Percentiles rank a stretch among this genome's conserved stretches.
These are phyloP conservation scores for Saturnia pavonia DNA, from an alignment of 2,888 invertebrate genomes.

Conservation along the genomic window DNA sequence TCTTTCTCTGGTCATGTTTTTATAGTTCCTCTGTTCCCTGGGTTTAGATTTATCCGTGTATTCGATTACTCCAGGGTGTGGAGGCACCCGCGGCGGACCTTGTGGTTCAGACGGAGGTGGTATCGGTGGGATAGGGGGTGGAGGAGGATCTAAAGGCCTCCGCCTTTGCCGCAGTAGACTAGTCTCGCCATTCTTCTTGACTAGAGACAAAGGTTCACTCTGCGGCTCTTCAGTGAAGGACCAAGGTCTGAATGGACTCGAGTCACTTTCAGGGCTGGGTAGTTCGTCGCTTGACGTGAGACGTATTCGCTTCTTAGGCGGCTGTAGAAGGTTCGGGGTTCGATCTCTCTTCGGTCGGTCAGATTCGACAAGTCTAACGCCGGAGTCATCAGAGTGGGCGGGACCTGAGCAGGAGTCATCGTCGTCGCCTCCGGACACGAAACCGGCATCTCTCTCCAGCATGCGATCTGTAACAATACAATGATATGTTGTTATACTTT, in stretches of 20 bases:
- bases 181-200: constrained; percentile 71
- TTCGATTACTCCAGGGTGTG: constrained; percentile 76
- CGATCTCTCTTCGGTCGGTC: constrained; percentile 83
- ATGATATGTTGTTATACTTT: neutral
- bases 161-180: constrained; percentile 61
- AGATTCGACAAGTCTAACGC: constrained; percentile 68
- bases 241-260: constrained; percentile 85
- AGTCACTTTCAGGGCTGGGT: constrained; percentile 67
- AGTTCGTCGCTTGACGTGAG: constrained; percentile 67
- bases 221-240: constrained; percentile 82
- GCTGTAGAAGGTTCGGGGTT: constrained; percentile 66
- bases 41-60: constrained; percentile 54
- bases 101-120: constrained; percentile 50
- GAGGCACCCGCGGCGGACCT: constrained; percentile 76
- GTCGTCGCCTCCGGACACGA: constrained; percentile 88
- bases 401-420: constrained; percentile 82
- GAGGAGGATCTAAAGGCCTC: constrained; percentile 60
- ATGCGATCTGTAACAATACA: constrained; percentile 79
- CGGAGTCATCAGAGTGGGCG: constrained; percentile 78
- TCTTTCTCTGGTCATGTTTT: constrained; percentile 96
- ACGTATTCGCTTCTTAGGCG: constrained; percentile 87
- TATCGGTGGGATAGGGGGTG: constrained; percentile 48
- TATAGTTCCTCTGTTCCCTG: constrained; percentile 92
- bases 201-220: constrained; percentile 84
- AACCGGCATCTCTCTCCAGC: constrained; percentile 85